A percentile compares a stretch with the other conserved stretches of the same genome.
Evolutionary conservation across 2,797 vertebrate species (phyloP).

Genomic region (Falco rusticolus): DNA sequence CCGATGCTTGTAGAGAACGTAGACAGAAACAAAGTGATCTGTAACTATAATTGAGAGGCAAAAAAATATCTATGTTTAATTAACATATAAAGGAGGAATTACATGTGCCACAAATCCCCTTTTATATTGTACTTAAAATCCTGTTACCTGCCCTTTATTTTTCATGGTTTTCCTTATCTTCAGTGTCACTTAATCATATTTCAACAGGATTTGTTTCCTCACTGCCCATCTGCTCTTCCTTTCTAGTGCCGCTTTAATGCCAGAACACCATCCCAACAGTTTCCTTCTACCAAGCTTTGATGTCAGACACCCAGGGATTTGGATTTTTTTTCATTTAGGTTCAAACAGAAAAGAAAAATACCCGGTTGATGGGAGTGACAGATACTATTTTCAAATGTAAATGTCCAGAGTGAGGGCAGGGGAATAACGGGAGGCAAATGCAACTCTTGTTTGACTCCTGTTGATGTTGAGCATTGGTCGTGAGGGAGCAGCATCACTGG

Average conservation of each 20-base stretch:
- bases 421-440: accelerated
- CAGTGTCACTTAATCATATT: constrained; percentile 30
- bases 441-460: not conserved
- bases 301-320: not conserved
- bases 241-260: not conserved
- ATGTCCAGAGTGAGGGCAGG: not conserved
- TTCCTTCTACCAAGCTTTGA: not conserved
- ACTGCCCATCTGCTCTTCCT: constrained; percentile 4
- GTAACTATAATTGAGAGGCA: not conserved
- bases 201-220: constrained; percentile 17
- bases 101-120: not conserved
- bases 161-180: constrained; percentile 8
- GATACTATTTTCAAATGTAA: not conserved
- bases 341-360: constrained; percentile 4
- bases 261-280: not conserved
- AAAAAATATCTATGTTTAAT: not conserved
- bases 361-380: not conserved
- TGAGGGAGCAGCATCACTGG: not conserved
- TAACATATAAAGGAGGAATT: constrained; percentile 33
- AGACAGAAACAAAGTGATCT: not conserved
- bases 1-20: not conserved
- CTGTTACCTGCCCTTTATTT: constrained; percentile 6
- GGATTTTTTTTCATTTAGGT: not conserved
- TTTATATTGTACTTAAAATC: constrained; percentile 18
- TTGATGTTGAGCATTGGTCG: not conserved